These are phyloP conservation scores for Sebastes baramenuke DNA, from an alignment of 2,797 vertebrate genomes.

Conservation along the genomic window DNA sequence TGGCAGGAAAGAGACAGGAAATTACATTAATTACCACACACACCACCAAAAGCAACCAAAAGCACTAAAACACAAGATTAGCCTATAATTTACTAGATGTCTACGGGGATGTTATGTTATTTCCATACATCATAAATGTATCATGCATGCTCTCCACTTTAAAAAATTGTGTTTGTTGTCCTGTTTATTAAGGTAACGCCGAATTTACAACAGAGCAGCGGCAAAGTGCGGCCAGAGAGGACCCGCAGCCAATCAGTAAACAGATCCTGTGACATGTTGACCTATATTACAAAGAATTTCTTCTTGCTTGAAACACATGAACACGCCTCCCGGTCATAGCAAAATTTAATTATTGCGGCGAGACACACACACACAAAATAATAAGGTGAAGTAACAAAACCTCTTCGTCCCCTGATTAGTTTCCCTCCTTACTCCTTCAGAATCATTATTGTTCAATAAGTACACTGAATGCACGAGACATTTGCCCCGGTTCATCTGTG, in stretches of 20 bases:
- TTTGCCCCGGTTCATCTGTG: not conserved
- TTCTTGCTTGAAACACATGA: no score
- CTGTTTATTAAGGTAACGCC: no score
- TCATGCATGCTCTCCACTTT: not conserved
- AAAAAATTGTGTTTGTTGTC: no score
- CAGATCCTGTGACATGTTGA: no score
- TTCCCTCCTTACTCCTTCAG: not conserved
- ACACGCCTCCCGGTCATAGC: no score
- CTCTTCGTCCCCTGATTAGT: not conserved
- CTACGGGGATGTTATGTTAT: not conserved
- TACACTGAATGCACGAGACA: not conserved
- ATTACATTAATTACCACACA: not conserved
- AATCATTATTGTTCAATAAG: not conserved
- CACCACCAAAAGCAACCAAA: not conserved
- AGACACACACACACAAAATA: not conserved
- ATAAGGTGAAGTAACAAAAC: not conserved
- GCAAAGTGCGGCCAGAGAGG: no score
- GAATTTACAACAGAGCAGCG: no score
- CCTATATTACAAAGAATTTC: no score
- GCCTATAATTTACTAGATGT: not conserved
- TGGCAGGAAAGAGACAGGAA: conserved; percentile 66
- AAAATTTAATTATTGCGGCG: no score
- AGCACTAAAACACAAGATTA: not conserved
- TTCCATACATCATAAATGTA: not conserved
- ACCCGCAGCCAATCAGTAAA: no score